Evolutionary conservation across 92 coral and sea anemone genomes (phyloP), one percentile per base, ranked within the genome.

Genomic region (Porites lobata): DNA sequence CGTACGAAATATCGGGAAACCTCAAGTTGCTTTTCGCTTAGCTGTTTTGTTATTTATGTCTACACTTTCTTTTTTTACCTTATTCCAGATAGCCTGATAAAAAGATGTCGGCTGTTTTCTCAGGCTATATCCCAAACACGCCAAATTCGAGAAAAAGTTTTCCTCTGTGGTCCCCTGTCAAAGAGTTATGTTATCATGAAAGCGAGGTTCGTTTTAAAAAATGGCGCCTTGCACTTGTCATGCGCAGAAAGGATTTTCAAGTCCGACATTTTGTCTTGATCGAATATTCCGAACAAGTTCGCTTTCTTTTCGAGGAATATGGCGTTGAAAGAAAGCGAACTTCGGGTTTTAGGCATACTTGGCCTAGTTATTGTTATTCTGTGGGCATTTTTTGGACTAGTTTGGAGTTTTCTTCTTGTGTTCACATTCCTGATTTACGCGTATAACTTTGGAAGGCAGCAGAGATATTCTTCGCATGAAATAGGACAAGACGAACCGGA

Each of bases 331-430:
- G 57, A 57, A 20, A 58, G 83, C 32, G 89, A 85, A 85, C 22
- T 76, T 59, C 85, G 82, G 7, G 63, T 77, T 66, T 51, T 85
- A 66, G 83, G 56, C 63, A 6, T 85, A 2, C 89, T 85, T 17
- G 83, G 67, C 10, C 54, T 77, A 21, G 83, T 77, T 32, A 85
- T 77, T 65, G 62, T 76, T 9, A 57, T 77, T 24, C 38, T 85
- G 56, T 85, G 89, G 89, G 59, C 80, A 29, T 85, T 85, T 13
- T 85, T 85, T n/a, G 89, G 89, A 2, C 74, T 85, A 7, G 66
- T 85, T 26, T 85, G 89, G 89, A 85, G 89, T 64, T 32, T 85
- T 65, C 89, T 85, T 68, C 77, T 85, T 5, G 89, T 85, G 1
- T 85, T 77, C 59, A 77, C 89, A 20, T 85, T 85, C 43, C 74